Evolutionary conservation across 2,113 vertebrate species (phyloP).

Genomic region (Archocentrus centrarchus): DNA sequence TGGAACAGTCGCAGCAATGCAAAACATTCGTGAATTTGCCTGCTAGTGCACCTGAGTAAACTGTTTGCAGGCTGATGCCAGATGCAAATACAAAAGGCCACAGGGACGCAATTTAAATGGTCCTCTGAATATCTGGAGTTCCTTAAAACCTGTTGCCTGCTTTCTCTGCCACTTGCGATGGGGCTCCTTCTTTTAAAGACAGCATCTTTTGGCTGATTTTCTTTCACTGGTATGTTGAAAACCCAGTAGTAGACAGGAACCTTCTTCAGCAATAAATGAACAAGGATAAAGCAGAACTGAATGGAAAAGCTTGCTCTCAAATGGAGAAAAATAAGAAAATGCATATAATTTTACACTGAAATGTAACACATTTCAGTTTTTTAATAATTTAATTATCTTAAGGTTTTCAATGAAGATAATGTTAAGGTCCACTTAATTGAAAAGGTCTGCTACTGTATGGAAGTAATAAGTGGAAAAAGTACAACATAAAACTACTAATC

Average conservation of each 20-base stretch:
- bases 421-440: no score
- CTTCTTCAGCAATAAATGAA: background rate
- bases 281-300: background rate
- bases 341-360: background rate
- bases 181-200: background rate
- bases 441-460: background rate
- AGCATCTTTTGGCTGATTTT: background rate
- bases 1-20: conserved; percentile 26
- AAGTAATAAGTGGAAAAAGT: background rate
- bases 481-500: background rate
- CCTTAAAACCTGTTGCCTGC: background rate
- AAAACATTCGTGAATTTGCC: conserved; percentile 54
- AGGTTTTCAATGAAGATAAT: background rate
- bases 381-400: background rate
- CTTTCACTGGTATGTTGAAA: conserved; percentile 1
- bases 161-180: background rate
- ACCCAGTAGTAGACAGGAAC: background rate
- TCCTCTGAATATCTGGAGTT: background rate
- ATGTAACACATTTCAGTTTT: background rate
- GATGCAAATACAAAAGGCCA: conserved; percentile 54
- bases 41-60: conserved; percentile 9
- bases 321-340: background rate
- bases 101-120: conserved; percentile 9
- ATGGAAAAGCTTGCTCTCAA: background rate
- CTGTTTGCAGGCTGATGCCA: conserved; percentile 19